phyloP scores from a whole-genome alignment of 2,113 vertebrate genomes.

The Vireo altiloquus region DNA sequence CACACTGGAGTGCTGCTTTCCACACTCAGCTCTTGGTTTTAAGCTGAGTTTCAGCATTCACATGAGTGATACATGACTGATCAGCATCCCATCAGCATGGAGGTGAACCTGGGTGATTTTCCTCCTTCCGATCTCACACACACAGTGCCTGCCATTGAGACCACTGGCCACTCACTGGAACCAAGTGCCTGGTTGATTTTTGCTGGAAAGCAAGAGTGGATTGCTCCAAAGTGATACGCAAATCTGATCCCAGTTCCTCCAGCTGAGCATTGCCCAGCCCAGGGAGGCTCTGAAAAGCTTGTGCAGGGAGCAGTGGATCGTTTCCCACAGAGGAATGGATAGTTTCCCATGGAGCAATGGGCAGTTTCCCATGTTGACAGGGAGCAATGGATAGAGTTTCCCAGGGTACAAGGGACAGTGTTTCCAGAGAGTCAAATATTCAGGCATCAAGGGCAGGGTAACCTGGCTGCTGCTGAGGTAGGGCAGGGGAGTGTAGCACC shows the following conservation, averaged over 20 bases:
- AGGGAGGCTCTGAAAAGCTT: not conserved
- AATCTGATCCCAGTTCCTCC: rapidly evolving
- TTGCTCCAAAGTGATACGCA: not conserved
- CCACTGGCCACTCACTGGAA: not conserved
- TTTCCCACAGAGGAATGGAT: not conserved
- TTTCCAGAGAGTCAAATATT: rapidly evolving
- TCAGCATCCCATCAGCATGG: not conserved
- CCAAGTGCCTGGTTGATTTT: rapidly evolving
- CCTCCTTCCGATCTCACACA: not conserved
- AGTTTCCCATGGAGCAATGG: not conserved
- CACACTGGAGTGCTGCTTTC: not conserved
- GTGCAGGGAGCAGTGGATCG: not conserved
- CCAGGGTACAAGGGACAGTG: not conserved
- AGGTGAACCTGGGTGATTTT: not conserved
- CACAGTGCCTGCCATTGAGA: rapidly evolving
- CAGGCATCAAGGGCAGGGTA: rapidly evolving
- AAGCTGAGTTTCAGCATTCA: not conserved
- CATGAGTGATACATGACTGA: not conserved
- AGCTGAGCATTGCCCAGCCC: not conserved
- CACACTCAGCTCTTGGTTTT: not conserved
- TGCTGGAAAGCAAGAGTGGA: not conserved
- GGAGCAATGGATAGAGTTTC: not conserved
- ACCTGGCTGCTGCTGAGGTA: not conserved
- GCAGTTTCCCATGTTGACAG: not conserved
- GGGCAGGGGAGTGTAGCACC: not conserved